Conservation (phyloP, 2,113 vertebrate species). For the Rhinoderma darwinii region DNA sequence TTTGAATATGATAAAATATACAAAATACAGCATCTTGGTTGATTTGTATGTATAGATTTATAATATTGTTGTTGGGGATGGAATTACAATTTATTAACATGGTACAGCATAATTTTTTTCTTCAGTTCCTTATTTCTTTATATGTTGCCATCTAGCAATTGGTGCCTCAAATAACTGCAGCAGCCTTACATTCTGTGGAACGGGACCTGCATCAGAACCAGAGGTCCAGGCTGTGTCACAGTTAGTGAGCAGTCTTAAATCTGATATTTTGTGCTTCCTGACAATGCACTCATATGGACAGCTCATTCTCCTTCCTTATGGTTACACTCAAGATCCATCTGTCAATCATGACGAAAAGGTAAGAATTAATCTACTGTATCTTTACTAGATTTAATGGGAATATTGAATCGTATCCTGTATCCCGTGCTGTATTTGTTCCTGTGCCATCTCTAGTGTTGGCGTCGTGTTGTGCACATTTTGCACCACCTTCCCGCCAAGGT, state of each 20-base stretch:
- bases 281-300: constrained; percentile 87
- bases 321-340: constrained; percentile 76
- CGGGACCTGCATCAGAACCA: constrained; percentile 42
- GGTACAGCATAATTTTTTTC: too few relatives aligned
- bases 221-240: constrained; percentile 27
- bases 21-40: too few relatives aligned
- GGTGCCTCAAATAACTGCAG: constrained; percentile 40
- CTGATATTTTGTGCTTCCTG: constrained; percentile 80
- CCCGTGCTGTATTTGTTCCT: too few relatives aligned
- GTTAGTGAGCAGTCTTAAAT: constrained; percentile 65
- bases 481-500: too few relatives aligned
- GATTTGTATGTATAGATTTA: too few relatives aligned
- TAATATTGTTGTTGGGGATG: too few relatives aligned
- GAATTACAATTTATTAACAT: too few relatives aligned
- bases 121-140: not conserved
- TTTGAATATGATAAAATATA: too few relatives aligned
- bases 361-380: constrained; percentile 55
- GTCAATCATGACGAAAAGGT: constrained; percentile 82
- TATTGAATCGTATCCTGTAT: too few relatives aligned
- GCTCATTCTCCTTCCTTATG: constrained; percentile 81
- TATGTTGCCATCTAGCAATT: constrained; percentile 9
- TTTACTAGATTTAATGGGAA: not conserved
- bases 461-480: too few relatives aligned
- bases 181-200: constrained; percentile 32
- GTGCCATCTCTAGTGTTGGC: too few relatives aligned